These are phyloP conservation scores for Glossophaga mutica DNA, from an alignment of 2,797 vertebrate species.

Conservation along the genomic window DNA sequence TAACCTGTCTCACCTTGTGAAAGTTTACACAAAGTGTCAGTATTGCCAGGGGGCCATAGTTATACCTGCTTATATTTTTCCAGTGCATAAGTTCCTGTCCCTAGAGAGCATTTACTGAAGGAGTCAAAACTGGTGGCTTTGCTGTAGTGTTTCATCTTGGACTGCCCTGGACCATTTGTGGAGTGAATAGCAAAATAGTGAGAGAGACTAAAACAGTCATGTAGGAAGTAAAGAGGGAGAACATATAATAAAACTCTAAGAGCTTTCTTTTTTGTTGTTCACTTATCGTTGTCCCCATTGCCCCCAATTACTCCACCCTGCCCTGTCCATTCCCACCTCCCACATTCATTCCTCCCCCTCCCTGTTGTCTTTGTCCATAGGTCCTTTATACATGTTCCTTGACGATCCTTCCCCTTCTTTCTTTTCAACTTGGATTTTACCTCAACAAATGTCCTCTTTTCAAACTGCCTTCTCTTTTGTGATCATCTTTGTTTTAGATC, in stretches of 20 bases:
- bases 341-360: no score
- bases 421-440: constrained; percentile 7
- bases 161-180: background rate
- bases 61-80: background rate
- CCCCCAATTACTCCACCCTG: no score
- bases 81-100: background rate
- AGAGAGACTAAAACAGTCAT: background rate
- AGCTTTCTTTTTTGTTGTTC: background rate
- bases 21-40: background rate
- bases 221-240: background rate
- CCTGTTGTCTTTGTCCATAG: no score
- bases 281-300: no score
- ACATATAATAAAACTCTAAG: background rate
- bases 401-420: background rate
- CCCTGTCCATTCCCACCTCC: no score
- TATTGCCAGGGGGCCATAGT: background rate
- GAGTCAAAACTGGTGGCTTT: background rate
- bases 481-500: background rate
- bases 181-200: background rate
- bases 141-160: constrained; percentile 2
- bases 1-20: background rate
- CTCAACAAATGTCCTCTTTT: background rate
- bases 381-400: no score
- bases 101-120: background rate
- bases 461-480: background rate